phyloP scores from a whole-genome alignment of 2,797 vertebrate genomes.

The Diplodus sargus region DNA sequence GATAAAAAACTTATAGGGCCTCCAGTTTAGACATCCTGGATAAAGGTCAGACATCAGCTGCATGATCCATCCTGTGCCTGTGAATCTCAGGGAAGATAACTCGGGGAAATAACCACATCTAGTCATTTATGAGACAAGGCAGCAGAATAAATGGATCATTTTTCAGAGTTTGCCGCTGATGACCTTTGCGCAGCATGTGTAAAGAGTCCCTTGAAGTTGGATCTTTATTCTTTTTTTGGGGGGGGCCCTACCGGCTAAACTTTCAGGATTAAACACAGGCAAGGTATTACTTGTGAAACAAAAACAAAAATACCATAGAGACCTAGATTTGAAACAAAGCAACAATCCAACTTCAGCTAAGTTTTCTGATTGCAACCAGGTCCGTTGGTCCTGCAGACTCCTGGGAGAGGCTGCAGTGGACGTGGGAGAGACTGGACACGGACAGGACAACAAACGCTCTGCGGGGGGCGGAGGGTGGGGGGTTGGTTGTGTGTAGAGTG shows the following conservation, averaged over 20 bases:
- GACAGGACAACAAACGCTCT: constrained; percentile 57
- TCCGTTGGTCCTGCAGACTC: constrained; percentile 55
- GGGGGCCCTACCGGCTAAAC: constrained; percentile 30
- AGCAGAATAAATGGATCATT: constrained; percentile 54
- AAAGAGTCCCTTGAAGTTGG: constrained; percentile 80
- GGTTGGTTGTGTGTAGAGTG: constrained; percentile 69
- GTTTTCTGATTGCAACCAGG: constrained; percentile 81
- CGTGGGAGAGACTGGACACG: constrained; percentile 51
- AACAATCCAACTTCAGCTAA: constrained; percentile 82
- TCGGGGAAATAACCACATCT: constrained; percentile 9
- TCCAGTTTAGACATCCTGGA: constrained; percentile 71
- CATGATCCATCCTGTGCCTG: constrained; percentile 45
- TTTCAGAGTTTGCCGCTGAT: constrained; percentile 49
- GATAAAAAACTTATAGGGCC: constrained; percentile 75
- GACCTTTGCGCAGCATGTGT: constrained; percentile 75
- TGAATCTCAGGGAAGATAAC: constrained; percentile 7
- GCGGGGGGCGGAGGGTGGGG: constrained; percentile 1
- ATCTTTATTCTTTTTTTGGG: constrained; percentile 41
- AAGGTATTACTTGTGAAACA: constrained; percentile 42
- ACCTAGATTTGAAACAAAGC: constrained; percentile 45
- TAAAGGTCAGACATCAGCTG: constrained; percentile 72
- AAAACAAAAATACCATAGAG: constrained; percentile 43
- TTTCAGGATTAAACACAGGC: constrained; percentile 39
- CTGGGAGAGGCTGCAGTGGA: constrained; percentile 61
- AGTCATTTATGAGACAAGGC: constrained; percentile 34